phyloP scores from a whole-genome alignment of 2,888 invertebrate species.

The Galerucella pusilla region DNA sequence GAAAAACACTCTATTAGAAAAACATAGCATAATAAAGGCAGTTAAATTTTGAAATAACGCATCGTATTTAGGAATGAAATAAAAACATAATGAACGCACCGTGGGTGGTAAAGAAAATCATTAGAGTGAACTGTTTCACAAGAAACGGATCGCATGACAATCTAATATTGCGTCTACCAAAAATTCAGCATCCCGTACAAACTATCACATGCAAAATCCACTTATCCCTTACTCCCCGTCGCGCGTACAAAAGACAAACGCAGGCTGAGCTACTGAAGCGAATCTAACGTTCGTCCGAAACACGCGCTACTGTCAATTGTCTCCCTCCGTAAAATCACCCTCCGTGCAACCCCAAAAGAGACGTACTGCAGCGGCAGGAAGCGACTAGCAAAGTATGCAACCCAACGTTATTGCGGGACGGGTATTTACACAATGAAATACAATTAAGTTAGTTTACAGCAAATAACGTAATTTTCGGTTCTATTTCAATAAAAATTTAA shows the following conservation, averaged over 20 bases:
- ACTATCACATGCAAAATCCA: conserved; percentile 38
- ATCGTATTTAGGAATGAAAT: too few relatives aligned
- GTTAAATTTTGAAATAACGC: too few relatives aligned
- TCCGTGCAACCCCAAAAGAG: conserved; percentile 58
- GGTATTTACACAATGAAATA: conserved; percentile 17
- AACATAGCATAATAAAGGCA: too few relatives aligned
- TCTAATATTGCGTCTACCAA: conserved; percentile 9
- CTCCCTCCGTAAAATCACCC: conserved; percentile 53
- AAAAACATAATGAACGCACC: background rate
- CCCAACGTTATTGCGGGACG: conserved; percentile 21
- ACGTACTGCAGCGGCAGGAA: conserved; percentile 47
- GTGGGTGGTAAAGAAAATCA: background rate
- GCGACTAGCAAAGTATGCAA: conserved; percentile 36
- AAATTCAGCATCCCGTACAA: conserved; percentile 31
- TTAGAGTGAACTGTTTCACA: background rate
- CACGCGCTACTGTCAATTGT: conserved; percentile 47
- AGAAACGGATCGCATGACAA: conserved; percentile 11
- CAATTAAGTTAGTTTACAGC: conserved; percentile 12
- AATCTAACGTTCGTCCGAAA: conserved; percentile 47
- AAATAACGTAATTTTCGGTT: background rate
- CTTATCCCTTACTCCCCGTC: conserved; percentile 37
- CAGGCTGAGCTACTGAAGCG: conserved; percentile 44
- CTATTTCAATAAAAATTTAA: background rate
- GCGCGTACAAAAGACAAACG: conserved; percentile 39
- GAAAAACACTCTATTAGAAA: too few relatives aligned